Evolutionary conservation across 2,113 vertebrate genomes (phyloP).

Genomic region (Arvicanthis niloticus): DNA sequence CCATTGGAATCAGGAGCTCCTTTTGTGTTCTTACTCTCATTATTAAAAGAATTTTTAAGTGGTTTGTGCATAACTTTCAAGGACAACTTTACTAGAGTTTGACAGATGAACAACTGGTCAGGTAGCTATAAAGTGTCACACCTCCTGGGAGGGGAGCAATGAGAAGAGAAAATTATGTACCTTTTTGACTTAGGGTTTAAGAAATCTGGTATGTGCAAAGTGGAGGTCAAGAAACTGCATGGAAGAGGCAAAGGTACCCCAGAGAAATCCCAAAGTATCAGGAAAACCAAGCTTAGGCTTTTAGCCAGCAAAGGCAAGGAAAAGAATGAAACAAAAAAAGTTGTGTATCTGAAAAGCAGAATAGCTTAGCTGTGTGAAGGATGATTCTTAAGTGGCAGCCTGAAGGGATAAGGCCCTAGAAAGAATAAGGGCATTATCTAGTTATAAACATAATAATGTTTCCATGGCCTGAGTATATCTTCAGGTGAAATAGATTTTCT

Average conservation of each 20-base stretch:
- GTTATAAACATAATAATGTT: background rate
- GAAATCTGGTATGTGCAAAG: background rate
- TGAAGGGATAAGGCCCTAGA: fast-evolving
- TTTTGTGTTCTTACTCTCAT: background rate
- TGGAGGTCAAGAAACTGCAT: background rate
- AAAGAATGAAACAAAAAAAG: no score
- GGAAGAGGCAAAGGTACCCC: background rate
- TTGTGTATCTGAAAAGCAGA: background rate
- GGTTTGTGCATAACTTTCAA: background rate
- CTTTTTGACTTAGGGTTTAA: background rate
- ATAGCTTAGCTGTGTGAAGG: background rate
- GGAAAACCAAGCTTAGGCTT: background rate
- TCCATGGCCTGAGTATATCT: background rate
- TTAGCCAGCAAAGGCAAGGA: background rate
- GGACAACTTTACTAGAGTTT: background rate
- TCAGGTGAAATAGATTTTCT: background rate
- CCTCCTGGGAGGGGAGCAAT: background rate
- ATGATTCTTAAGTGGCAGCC: background rate
- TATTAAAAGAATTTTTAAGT: background rate
- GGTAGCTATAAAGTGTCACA: background rate
- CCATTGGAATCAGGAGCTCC: background rate
- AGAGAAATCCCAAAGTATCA: background rate
- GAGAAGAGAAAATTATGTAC: background rate
- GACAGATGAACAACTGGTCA: background rate
- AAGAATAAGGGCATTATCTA: background rate